Evolutionary conservation across 2,113 vertebrate genomes (phyloP), one percentile per base, ranked within the genome.

Genomic region (Petroica traversi): DNA sequence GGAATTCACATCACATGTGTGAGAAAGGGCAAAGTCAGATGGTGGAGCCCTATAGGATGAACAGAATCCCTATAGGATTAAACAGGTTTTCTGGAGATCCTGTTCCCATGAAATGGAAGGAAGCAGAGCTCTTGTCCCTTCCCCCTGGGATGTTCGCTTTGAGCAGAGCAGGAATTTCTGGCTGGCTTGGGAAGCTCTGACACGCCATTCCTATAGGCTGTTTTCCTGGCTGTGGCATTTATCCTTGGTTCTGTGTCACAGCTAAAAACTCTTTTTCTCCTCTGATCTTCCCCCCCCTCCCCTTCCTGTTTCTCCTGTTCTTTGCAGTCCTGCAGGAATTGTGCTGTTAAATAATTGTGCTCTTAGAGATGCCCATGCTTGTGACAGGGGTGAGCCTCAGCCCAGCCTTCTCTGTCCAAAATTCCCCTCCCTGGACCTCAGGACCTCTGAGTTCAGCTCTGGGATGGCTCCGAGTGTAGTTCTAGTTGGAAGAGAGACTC

Each of bases 351-450:
- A 34, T 85, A 66, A 83, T 64, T 61, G 75, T 93, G 72, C 25
- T 38, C 33, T 61, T 57, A 33, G 0, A 91, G 84, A 85, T 68
- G 63, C 34, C 63, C 85, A 14, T 76, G 68, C 36, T 54, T 79
- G 34, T 94, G 88, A 79, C 72, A 88, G 85, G 43, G 45, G 45
- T 41, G 68, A 96, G 79, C 45, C 62, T 93, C 66, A 91, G 55
- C 55, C 51, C 80, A 77, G 52, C 43, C 72, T 66, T 29, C n/a
- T 6, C 6, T 12, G 41, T 49, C 92, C 91, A 92, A 72, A 94
- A 85, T 91, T 96, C 86, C 80, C 71, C 52, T 91, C 54, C 84
- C 25, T 58, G 49, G 69, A 95, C 76, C 94, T 96, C 90, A 86
- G 54, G 76, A 97, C 80, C 86, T 85, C 76, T 87, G 38, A 81